A percentile compares a stretch with the other conserved stretches of the same genome.
Evolutionary conservation across 2,888 invertebrate species (phyloP).

Genomic region (Zele albiditarsus): DNA sequence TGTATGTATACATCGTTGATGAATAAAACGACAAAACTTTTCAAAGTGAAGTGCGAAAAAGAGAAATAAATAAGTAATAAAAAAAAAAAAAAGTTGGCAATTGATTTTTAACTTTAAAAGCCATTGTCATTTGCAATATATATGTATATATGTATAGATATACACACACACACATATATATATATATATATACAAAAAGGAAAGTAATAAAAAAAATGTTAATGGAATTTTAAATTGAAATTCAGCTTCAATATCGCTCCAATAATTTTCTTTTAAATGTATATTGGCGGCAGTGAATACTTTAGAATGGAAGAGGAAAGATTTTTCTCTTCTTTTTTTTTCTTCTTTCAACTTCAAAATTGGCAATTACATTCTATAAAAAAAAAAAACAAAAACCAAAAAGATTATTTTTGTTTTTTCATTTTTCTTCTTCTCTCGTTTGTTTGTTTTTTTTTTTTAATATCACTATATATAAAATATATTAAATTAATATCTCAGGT

Average conservation of each 20-base stretch:
- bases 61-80: not conserved
- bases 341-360: not conserved
- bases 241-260: slow-evolving; percentile 4
- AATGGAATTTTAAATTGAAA: slow-evolving; percentile 15
- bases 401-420: not conserved
- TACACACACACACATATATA: not conserved
- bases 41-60: not conserved
- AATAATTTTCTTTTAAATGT: slow-evolving; percentile 9
- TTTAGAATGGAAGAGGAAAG: not conserved
- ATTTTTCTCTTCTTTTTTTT: not conserved
- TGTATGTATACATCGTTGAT: slow-evolving; percentile 6
- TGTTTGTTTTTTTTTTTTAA: not conserved
- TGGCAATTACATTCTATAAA: too few species aligned
- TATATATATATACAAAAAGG: not conserved
- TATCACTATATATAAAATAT: not conserved
- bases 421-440: too few species aligned
- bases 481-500: not conserved
- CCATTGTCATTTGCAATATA: slow-evolving; percentile 19
- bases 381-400: too few species aligned
- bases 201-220: slow-evolving; percentile 6
- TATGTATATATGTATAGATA: not conserved
- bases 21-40: not conserved
- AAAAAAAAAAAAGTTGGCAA: slow-evolving; percentile 17
- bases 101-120: slow-evolving; percentile 28
- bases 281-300: not conserved